phyloP scores from a whole-genome alignment of 2,888 invertebrate genomes.

The Xylota segnis region DNA sequence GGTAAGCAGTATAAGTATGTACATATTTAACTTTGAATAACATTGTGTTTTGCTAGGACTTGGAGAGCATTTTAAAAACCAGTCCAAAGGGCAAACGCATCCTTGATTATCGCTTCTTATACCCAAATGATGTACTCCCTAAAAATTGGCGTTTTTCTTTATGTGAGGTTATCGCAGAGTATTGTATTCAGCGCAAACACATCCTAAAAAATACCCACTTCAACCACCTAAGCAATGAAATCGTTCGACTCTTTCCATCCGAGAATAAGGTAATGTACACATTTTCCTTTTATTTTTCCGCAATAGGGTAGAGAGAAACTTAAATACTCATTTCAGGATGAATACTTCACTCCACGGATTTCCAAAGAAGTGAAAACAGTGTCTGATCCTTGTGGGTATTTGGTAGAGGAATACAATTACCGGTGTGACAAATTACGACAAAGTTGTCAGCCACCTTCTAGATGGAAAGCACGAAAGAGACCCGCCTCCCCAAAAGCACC shows the following conservation, averaged over 20 bases:
- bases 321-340: not conserved
- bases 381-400: not conserved
- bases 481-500: not conserved
- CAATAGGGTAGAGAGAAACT: not conserved
- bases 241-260: not conserved
- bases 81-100: not conserved
- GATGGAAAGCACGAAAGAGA: not conserved
- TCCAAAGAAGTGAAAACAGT: slow-evolving; percentile 1
- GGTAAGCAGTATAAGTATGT: not conserved
- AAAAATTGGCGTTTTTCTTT: not conserved
- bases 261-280: not conserved
- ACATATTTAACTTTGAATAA: not conserved
- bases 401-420: slow-evolving; percentile 1
- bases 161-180: not conserved
- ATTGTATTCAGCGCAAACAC: not conserved
- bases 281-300: not conserved
- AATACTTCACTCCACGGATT: not conserved
- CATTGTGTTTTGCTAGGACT: not conserved
- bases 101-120: not conserved
- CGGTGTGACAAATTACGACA: not conserved
- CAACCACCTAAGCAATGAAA: slow-evolving; percentile 2
- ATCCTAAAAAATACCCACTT: not conserved
- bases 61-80: not conserved
- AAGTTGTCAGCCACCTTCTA: not conserved
- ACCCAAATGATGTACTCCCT: not conserved